These are phyloP conservation scores for Nephila pilipes DNA, from an alignment of 1,140 invertebrate genomes.

Conservation along the genomic window DNA sequence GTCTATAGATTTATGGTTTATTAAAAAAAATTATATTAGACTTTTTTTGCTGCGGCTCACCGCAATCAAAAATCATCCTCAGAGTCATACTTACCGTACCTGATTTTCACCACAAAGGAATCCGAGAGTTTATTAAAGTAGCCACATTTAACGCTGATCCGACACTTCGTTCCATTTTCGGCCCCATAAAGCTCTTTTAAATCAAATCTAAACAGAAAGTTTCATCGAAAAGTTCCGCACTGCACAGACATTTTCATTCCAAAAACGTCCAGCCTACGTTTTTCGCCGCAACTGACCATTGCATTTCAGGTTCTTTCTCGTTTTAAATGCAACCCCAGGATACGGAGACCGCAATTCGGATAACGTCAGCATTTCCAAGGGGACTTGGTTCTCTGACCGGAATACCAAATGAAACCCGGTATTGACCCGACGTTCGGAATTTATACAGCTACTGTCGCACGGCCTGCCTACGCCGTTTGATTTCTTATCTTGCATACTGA, in stretches of 20 bases:
- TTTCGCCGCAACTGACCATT: not conserved
- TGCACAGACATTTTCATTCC: not conserved
- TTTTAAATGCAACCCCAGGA: slow-evolving; percentile 39
- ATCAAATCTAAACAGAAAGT: not conserved
- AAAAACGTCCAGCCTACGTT: not conserved
- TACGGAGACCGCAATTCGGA: slow-evolving; percentile 26
- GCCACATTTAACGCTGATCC: not conserved
- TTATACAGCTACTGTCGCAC: slow-evolving; percentile 37
- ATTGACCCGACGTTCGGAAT: slow-evolving; percentile 4
- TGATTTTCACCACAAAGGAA: no score
- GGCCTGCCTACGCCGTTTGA: not conserved
- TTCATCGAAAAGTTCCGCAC: not conserved
- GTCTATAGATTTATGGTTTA: no score
- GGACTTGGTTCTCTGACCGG: slow-evolving; percentile 39
- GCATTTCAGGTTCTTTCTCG: not conserved
- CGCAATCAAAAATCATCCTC: no score
- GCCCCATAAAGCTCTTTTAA: not conserved
- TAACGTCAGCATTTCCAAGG: slow-evolving; percentile 57
- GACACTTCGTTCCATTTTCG: not conserved
- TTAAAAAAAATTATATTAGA: no score
- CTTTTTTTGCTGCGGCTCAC: no score
- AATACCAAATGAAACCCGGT: slow-evolving; percentile 41
- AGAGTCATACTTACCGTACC: no score
- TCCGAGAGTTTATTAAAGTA: no score
- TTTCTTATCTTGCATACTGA: slow-evolving; percentile 21